A percentile compares a stretch with the other conserved stretches of the same genome.
These are phyloP conservation scores for Lycocerus yunnanus DNA, from an alignment of 2,888 invertebrate genomes.

Conservation along the genomic window DNA sequence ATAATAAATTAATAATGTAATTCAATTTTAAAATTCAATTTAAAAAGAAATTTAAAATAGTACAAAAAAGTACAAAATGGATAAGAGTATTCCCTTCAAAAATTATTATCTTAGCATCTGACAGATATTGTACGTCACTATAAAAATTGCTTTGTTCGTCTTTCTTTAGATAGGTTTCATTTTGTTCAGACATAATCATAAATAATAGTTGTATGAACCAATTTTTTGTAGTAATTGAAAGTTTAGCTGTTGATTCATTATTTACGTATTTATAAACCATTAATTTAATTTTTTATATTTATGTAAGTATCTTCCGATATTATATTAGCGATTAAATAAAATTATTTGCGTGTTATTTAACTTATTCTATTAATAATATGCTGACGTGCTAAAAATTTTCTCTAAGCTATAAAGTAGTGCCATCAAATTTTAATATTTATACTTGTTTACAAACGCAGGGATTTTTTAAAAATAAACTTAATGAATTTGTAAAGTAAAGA, in stretches of 20 bases:
- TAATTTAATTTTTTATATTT: not conserved
- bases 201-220: constrained; percentile 1
- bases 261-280: not conserved
- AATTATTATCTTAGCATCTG: constrained; percentile 5
- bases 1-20: not conserved
- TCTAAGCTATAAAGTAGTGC: not conserved
- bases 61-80: not conserved
- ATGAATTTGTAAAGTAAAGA: no score
- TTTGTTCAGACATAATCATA: constrained; percentile 3
- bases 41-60: not conserved
- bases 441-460: no score
- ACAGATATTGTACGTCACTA: constrained; percentile 3
- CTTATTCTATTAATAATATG: not conserved
- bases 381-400: not conserved
- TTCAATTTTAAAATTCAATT: not conserved
- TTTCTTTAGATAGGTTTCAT: constrained; percentile 4
- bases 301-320: not conserved
- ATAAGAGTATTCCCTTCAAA: not conserved
- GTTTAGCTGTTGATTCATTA: not conserved
- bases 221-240: constrained; percentile 1
- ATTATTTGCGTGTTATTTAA: not conserved
- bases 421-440: no score
- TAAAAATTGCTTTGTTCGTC: constrained; percentile 5
- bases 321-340: not conserved
- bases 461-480: no score